Base-by-base conservation (phyloP, 2,888 invertebrate genomes). In the Ichneumon xanthorius region DNA sequence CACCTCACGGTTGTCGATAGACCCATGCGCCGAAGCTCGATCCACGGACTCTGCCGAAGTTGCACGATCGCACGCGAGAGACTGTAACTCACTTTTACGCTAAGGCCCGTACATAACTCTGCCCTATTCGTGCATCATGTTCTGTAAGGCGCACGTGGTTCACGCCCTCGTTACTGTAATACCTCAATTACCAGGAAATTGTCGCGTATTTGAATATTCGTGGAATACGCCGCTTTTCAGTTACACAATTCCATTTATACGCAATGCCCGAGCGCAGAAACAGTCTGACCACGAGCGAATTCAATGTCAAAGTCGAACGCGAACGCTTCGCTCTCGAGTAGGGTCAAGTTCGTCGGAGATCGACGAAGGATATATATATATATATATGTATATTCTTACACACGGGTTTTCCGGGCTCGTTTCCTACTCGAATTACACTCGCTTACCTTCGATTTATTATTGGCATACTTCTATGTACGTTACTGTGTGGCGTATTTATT, bases 281-380 rank as follows among this genome's bases (percentile, higher is more conserved):
- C 76, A 53, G 55, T 33, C 55, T 37, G 70, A 40, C 63, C 30
- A 53, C 73, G 26, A 48, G 80, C 55, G 70, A 68, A 85, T 86
- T 88, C 90, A 90, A 90, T 89, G 90, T 88, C 91, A 87, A 87
- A 88, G 88, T 76, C 70, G 81, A 87, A 80, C 87, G 75, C 45
- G 65, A 79, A 55, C 61, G 48, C 40, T 58, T 63, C 26, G 75
- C 55, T 78, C 78, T 85, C 79, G 30, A 37, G 45, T 45, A 76
- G 84, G 87, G 89, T 86, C 87, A 89, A 80, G 84, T 86, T 86
- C 86, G 81, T 70, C 70, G 48, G 45, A 63, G 22, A n/a, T 40
- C 22, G 14, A 45, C 61, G 30, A 33, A 5, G 7, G 0, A 37
- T 9, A 1, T 37, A 37, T 37, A 37, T 19, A 19, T 19, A 55